Conservation (phyloP, 2,113 vertebrate genomes). For the Paradoxurus hermaphroditus region DNA sequence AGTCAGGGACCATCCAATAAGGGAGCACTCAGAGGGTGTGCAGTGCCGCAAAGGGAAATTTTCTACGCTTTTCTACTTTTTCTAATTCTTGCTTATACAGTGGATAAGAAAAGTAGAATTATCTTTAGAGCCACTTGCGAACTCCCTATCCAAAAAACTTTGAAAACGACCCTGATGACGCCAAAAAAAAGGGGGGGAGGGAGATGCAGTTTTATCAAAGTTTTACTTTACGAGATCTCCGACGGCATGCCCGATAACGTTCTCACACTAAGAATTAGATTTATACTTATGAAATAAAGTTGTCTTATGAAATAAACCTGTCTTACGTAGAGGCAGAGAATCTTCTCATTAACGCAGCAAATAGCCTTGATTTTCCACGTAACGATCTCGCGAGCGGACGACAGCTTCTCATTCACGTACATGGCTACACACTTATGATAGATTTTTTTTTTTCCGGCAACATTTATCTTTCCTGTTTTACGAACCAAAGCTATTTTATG, state of each 20-base stretch:
- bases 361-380: conserved; percentile 29
- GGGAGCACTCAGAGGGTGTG: background rate
- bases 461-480: conserved; percentile 60
- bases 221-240: background rate
- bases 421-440: conserved; percentile 6
- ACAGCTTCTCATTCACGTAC: background rate
- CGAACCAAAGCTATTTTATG: conserved; percentile 33
- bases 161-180: background rate
- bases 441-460: conserved; percentile 21
- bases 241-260: background rate
- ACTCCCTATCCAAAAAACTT: background rate
- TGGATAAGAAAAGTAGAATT: background rate
- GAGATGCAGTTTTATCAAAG: background rate
- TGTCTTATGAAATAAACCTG: background rate
- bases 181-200: background rate
- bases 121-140: background rate
- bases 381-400: background rate
- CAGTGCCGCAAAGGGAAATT: background rate
- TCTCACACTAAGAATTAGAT: background rate
- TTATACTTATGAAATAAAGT: too few relatives aligned
- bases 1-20: conserved; percentile 50
- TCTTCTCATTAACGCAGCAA: background rate
- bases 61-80: background rate
- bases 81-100: conserved; percentile 21
- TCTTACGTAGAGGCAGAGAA: background rate